A percentile compares a stretch with the other conserved stretches of the same genome.
phyloP scores from a whole-genome alignment of 2,797 vertebrate genomes.

The Bovichtus diacanthus region DNA sequence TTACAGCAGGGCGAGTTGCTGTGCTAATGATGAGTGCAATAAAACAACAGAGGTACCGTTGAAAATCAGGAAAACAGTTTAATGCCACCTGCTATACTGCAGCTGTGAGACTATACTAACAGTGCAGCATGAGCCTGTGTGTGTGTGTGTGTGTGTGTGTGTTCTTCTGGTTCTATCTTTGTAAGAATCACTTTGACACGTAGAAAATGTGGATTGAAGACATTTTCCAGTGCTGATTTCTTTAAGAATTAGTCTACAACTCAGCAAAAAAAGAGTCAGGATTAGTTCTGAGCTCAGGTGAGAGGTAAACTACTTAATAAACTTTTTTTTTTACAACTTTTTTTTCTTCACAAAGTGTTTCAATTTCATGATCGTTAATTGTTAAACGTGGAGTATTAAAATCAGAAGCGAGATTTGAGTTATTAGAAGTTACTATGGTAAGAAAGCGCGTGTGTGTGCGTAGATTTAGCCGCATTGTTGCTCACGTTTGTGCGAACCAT shows the following conservation, averaged over 20 bases:
- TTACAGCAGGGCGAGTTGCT: conserved; percentile 57
- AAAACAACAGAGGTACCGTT: conserved; percentile 52
- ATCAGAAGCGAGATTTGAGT: too few relatives aligned
- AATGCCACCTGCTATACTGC: conserved; percentile 52
- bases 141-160: neutral
- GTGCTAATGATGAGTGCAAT: conserved; percentile 68
- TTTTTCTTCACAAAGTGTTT: neutral
- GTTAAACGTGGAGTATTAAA: neutral
- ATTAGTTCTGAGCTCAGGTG: neutral
- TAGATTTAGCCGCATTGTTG: neutral
- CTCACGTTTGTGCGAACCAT: conserved; percentile 23
- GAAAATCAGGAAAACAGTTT: conserved; percentile 51
- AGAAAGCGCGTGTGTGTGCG: neutral
- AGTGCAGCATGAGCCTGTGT: neutral
- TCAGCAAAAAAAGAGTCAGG: neutral
- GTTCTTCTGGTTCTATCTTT: too few relatives aligned
- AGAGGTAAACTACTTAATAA: neutral
- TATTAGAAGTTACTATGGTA: too few relatives aligned
- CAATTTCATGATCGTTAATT: neutral
- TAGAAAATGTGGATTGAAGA: neutral
- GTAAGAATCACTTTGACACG: neutral
- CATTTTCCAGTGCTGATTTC: neutral
- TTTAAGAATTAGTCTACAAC: neutral
- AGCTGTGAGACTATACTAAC: conserved; percentile 31
- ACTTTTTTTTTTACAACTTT: too few relatives aligned